Conservation (phyloP, 2,113 vertebrate species). For the Stictonetta naevosa region DNA sequence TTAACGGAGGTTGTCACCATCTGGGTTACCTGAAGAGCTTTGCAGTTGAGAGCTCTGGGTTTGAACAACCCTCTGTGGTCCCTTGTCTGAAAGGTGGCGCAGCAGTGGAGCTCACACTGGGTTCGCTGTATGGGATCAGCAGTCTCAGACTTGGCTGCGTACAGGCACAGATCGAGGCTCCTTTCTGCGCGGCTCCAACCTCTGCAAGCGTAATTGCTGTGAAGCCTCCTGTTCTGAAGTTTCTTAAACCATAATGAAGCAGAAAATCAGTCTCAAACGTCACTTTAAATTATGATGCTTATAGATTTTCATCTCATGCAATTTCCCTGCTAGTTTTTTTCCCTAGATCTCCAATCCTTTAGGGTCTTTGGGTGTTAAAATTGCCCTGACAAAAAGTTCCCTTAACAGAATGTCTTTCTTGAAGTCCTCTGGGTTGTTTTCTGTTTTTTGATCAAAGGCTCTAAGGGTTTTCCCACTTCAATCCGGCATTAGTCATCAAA, state of each 20-base stretch:
- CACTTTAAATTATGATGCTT: not conserved
- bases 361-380: not conserved
- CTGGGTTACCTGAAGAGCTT: not conserved
- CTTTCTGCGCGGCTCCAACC: not conserved
- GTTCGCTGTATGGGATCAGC: not conserved
- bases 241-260: not conserved
- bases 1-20: not conserved
- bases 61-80: not conserved
- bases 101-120: not conserved
- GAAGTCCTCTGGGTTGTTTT: conserved; percentile 8
- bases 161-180: not conserved
- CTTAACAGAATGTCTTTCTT: not conserved
- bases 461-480: not conserved
- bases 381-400: not conserved
- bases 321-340: not conserved
- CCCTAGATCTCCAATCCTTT: not conserved
- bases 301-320: not conserved
- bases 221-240: not conserved
- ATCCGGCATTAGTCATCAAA: not conserved
- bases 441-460: conserved; percentile 15
- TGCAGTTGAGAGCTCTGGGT: not conserved
- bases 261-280: not conserved
- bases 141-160: not conserved
- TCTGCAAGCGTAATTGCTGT: not conserved
- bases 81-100: not conserved